Evolutionary conservation across 2,797 vertebrate species (phyloP), one percentile per base, ranked within the genome.

Genomic region (Choloepus didactylus): DNA sequence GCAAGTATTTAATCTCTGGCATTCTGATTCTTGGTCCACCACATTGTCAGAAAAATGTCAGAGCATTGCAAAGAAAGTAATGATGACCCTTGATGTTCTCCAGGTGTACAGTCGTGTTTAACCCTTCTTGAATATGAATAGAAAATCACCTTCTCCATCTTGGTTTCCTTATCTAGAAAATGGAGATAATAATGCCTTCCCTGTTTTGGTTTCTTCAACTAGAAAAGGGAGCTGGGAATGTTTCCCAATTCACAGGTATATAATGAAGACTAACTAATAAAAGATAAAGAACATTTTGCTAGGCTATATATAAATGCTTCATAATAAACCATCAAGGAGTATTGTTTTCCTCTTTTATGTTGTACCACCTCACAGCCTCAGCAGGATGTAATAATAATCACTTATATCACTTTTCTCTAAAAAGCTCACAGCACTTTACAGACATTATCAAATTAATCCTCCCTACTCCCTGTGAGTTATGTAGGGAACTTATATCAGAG

Each of bases 401-500:
- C 69, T 96, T 90, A 91, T n/a, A 93, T 96, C 93, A 82, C 77
- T 95, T 95, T 94, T 95, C 81, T 94, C 89, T 66, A 49, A 95
- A 91, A 96, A 96, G 44, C 75, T 70, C 91, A 93, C 56, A 95
- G 89, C 29, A 59, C 75, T 93, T 91, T 94, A 89, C 16, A 67
- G 76, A 87, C 93, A 70, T 88, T 87, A 94, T 96, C 84, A 70
- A 91, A 87, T 94, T 85, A 96, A 91, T 82, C 87, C 92, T 87
- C 60, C 64, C 56, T 49, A 16, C 54, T 87, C 86, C 64, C 59
- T 72, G 16, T 88, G 95, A 79, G 51, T 96, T 94, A 54, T 70
- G 19, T 2, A 89, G 83, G 92, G 54, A 93, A 46, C 90, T 81
- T 79, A 72, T 84, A 44, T 59, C 88, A 49, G 19, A 94, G 95